phyloP scores from a whole-genome alignment of 2,113 vertebrate genomes.

The Anarrhichthys ocellatus region DNA sequence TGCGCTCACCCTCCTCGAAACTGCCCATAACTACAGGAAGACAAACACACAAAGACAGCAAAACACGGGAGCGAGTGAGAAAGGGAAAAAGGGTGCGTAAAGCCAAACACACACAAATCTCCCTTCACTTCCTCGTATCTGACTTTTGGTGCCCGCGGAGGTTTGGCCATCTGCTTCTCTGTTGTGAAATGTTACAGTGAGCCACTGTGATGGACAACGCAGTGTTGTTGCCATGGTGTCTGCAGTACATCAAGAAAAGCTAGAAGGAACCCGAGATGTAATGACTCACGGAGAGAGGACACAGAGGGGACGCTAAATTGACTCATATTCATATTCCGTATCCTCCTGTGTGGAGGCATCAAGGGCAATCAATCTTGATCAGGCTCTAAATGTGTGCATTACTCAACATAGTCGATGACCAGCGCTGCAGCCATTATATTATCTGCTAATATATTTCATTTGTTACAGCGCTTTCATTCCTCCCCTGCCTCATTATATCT shows the following conservation, averaged over 20 bases:
- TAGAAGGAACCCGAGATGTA: constrained; percentile 24
- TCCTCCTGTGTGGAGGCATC: constrained; percentile 35
- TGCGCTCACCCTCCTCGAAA: constrained; percentile 90
- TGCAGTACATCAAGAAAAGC: constrained; percentile 35
- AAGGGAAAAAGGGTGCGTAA: no score
- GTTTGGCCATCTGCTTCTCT: constrained; percentile 53
- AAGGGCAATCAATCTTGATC: constrained; percentile 53
- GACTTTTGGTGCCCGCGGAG: constrained; percentile 35
- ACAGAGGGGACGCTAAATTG: constrained; percentile 49
- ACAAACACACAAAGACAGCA: background rate
- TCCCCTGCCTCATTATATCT: constrained; percentile 51
- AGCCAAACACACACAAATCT: constrained; percentile 5
- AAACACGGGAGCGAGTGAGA: background rate
- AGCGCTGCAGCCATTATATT: constrained; percentile 31
- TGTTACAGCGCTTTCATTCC: constrained; percentile 36
- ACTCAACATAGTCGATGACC: constrained; percentile 48
- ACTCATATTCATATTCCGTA: constrained; percentile 52
- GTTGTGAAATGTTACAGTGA: constrained; percentile 29
- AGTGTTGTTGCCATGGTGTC: constrained; percentile 69
- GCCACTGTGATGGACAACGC: constrained; percentile 56
- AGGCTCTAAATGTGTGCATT: constrained; percentile 50
- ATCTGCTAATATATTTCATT: constrained; percentile 55
- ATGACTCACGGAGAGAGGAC: constrained; percentile 63
- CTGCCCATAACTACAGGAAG: constrained; percentile 91
- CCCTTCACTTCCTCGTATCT: background rate